These are phyloP conservation scores for Sebastes matsubarae DNA, from an alignment of 2,797 vertebrate species.

Conservation along the genomic window DNA sequence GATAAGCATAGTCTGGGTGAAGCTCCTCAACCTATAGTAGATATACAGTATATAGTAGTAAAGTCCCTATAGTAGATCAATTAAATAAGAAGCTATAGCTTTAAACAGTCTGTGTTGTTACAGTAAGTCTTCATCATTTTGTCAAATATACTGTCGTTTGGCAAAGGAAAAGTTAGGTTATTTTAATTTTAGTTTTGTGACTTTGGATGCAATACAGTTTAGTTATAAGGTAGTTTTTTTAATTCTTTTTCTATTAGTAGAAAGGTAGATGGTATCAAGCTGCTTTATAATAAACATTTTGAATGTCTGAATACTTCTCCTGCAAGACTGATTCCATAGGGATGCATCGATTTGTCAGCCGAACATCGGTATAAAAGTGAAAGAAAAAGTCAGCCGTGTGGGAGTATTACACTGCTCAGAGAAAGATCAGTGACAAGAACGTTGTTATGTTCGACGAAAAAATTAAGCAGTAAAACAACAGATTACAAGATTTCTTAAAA, in stretches of 20 bases:
- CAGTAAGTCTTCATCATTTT: not conserved
- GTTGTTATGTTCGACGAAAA: no score
- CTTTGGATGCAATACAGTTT: not conserved
- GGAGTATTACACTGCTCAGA: no score
- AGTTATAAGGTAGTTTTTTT: not conserved
- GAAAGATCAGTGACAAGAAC: no score
- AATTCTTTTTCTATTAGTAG: not conserved
- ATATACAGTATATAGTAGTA: not conserved
- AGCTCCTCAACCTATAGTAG: not conserved
- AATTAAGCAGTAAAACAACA: no score
- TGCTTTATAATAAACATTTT: rapidly evolving
- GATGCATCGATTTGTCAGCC: rapidly evolving
- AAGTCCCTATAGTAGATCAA: not conserved
- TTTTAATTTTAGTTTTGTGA: not conserved
- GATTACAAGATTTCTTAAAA: no score
- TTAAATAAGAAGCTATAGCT: not conserved
- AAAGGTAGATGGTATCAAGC: not conserved
- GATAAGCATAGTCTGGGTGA: not conserved
- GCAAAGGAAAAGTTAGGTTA: not conserved
- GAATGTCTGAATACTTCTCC: not conserved
- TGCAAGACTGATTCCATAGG: not conserved
- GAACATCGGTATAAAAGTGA: no score
- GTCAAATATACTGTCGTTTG: not conserved
- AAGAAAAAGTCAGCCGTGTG: no score
- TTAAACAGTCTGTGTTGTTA: not conserved